These are phyloP conservation scores for Acleris sparsana DNA, from an alignment of 2,888 invertebrate species.

Conservation along the genomic window DNA sequence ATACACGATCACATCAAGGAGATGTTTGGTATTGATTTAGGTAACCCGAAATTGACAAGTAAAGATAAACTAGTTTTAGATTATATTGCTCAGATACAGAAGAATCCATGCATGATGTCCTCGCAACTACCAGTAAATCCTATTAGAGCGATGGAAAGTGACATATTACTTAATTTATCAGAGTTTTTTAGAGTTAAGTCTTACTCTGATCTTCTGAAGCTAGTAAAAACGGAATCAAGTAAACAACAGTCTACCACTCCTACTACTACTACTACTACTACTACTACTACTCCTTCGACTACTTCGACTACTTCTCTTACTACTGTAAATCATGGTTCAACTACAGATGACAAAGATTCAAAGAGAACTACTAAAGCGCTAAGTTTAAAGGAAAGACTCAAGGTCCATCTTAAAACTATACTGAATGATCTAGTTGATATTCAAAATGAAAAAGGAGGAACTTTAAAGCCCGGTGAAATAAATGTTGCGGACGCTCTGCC, in stretches of 20 bases:
- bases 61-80: slow-evolving; percentile 71
- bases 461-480: slow-evolving; percentile 47
- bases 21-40: slow-evolving; percentile 53
- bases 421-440: slow-evolving; percentile 67
- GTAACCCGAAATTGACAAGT: slow-evolving; percentile 51
- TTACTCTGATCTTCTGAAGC: slow-evolving; percentile 61
- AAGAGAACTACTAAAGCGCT: slow-evolving; percentile 43
- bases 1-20: slow-evolving; percentile 52
- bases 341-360: background rate
- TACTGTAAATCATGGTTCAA: slow-evolving; percentile 21
- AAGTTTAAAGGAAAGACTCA: slow-evolving; percentile 63
- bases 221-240: slow-evolving; percentile 46
- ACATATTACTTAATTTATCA: slow-evolving; percentile 65
- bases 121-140: slow-evolving; percentile 35
- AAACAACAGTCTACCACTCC: background rate
- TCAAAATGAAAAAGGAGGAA: slow-evolving; percentile 55
- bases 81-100: slow-evolving; percentile 63
- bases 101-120: slow-evolving; percentile 57
- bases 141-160: slow-evolving; percentile 52
- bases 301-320: slow-evolving; percentile 9
- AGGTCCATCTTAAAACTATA: slow-evolving; percentile 66
- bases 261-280: slow-evolving; percentile 20
- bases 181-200: slow-evolving; percentile 73
- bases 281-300: slow-evolving; percentile 35
- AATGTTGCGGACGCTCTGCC: slow-evolving; percentile 64